Evolutionary conservation across 2,113 vertebrate genomes (phyloP).

Genomic region (Otocyon megalotis): DNA sequence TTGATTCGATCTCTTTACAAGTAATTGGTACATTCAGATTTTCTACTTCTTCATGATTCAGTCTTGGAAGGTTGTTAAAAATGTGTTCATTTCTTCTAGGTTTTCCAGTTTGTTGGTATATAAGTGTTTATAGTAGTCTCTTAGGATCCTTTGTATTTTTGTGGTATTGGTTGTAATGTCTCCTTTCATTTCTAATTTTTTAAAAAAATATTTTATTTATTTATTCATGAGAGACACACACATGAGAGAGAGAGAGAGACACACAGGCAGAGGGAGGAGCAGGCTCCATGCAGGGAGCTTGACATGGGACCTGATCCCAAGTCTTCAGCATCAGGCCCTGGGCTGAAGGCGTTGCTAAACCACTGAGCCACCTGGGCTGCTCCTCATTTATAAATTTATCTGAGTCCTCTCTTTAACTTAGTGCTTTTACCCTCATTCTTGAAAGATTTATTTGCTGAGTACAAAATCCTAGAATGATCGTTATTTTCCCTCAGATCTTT

Average conservation of each 20-base stretch:
- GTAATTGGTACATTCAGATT: neutral
- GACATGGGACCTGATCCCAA: no score
- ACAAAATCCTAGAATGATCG: neutral
- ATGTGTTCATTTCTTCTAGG: neutral
- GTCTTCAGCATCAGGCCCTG: no score
- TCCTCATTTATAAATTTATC: neutral
- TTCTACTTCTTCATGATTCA: neutral
- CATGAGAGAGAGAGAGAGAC: no score
- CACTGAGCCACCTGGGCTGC: no score
- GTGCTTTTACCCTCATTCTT: neutral
- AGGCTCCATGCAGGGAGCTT: no score
- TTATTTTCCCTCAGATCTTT: neutral
- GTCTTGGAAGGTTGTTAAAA: neutral
- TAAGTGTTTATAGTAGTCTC: neutral
- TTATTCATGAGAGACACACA: no score
- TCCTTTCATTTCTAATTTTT: neutral
- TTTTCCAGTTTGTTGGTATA: neutral
- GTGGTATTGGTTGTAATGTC: neutral
- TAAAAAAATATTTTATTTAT: no score
- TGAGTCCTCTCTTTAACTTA: neutral
- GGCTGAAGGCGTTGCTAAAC: no score
- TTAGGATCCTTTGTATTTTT: neutral
- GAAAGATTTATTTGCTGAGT: neutral
- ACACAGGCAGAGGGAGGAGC: no score
- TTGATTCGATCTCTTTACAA: neutral